Conservation (phyloP, 1,140 invertebrate species). For the Pantala flavescens region DNA sequence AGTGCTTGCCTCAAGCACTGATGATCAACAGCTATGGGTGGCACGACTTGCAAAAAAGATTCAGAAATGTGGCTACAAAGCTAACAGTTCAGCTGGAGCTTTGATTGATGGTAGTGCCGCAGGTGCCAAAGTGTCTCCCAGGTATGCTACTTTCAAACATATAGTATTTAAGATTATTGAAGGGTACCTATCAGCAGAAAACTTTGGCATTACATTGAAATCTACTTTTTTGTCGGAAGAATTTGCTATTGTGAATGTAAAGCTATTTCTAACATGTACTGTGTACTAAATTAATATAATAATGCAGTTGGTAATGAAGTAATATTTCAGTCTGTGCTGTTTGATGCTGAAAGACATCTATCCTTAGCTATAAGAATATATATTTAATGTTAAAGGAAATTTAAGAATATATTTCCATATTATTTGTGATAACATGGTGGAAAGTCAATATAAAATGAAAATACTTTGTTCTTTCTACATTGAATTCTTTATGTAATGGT, state of each 20-base stretch:
- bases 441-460: no score
- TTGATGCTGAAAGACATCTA: no score
- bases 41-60: slow-evolving; percentile 81
- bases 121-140: slow-evolving; percentile 51
- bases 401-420: no score
- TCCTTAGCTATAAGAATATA: no score
- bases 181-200: slow-evolving; percentile 14
- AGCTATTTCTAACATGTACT: no score
- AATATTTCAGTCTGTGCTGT: no score
- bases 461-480: no score
- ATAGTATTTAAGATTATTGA: neutral
- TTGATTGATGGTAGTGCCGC: slow-evolving; percentile 35
- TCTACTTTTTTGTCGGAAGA: neutral
- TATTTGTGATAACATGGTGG: no score
- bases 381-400: no score
- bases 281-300: no score
- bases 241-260: slow-evolving; percentile 26
- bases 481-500: no score
- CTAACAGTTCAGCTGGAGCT: slow-evolving; percentile 43
- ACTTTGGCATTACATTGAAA: slow-evolving; percentile 22
- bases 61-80: slow-evolving; percentile 86
- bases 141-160: slow-evolving; percentile 34
- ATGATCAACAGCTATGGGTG: slow-evolving; percentile 91
- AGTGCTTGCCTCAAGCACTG: slow-evolving; percentile 66
- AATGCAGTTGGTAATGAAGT: no score